Base-by-base conservation (phyloP, 2,888 invertebrate species). In the Himalopsyche japonica region DNA sequence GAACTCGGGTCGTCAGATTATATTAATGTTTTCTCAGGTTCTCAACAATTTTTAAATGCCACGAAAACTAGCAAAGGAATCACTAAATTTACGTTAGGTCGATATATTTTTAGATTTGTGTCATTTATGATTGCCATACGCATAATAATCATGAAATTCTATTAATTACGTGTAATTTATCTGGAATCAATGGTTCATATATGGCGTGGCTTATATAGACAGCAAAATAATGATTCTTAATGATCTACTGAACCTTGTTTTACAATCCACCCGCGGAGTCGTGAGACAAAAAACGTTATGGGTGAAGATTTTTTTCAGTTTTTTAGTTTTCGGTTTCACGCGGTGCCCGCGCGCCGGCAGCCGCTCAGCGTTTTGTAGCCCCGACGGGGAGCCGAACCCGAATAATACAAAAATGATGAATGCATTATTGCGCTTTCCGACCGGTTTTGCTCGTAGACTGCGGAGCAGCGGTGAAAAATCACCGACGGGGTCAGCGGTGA, bases 351-450 rank as follows among this genome's bases (percentile, higher is more conserved):
- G 79, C 80, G 83, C 79, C 80, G 83, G 83, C 83, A 83, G 83
- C 83, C 83, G 83, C 83, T 80, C 79, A 83, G 80, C 83, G 80
- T 83, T 83, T 83, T 83, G 83, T 83, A 83, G 79, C 64, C 76
- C 83, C 83, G 70, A 70, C 83, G 83, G 83, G 83, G 81, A 76
- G 83, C 30, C 64, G 57, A 57, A 24, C 47, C 80, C 57, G 57
- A 57, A 57, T 57, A 57, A 57, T 57, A 57, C 47, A 80, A 79
- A 83, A 83, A 83, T 83, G 83, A 83, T 83, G 83, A 83, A 83
- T 83, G 80, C 83, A 83, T 83, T 83, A 83, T 47, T 76, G 82
- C 76, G 57, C 57, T 57, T 57, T 57, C 57, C 20, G 57, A 57
- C 57, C 24, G 57, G 57, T 57, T 57, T 57, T 57, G 24, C 57